These are phyloP conservation scores for Onthophagus taurus DNA, from an alignment of 1,140 invertebrate genomes.

Conservation along the genomic window DNA sequence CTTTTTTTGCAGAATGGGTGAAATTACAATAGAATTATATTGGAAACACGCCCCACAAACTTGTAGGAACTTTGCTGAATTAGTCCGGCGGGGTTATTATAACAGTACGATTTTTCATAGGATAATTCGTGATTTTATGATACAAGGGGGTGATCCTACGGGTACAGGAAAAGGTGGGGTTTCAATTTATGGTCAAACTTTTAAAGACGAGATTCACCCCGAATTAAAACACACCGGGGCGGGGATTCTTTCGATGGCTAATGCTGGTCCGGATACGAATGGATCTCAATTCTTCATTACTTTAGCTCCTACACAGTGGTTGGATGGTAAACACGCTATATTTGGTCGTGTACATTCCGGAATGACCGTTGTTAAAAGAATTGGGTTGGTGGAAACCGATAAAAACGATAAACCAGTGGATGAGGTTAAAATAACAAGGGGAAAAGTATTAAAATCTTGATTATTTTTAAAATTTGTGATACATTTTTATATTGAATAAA, in stretches of 20 bases:
- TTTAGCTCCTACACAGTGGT: constrained; percentile 91
- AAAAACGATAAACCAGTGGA: constrained; percentile 83
- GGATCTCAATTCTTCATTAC: constrained; percentile 99
- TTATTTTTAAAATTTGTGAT: no score
- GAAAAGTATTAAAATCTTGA: constrained; percentile 48
- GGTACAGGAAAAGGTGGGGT: constrained; percentile 90
- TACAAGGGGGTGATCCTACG: constrained; percentile 91
- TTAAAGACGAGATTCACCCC: constrained; percentile 92
- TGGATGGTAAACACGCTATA: constrained; percentile 95
- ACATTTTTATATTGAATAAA: no score
- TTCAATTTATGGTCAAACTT: constrained; percentile 92
- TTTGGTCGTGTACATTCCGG: constrained; percentile 84
- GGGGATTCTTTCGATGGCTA: constrained; percentile 61
- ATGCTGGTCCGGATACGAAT: constrained; percentile 93
- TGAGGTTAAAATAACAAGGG: constrained; percentile 78
- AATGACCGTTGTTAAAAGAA: constrained; percentile 83
- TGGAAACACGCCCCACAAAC: constrained; percentile 96
- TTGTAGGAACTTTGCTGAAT: constrained; percentile 93
- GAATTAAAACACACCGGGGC: constrained; percentile 91
- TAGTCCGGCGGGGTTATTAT: constrained; percentile 86
- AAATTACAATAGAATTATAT: constrained; percentile 85
- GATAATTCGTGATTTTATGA: constrained; percentile 96
- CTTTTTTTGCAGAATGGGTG: constrained; percentile 76
- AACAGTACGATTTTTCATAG: constrained; percentile 95
- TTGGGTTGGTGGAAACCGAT: constrained; percentile 88